Evolutionary conservation across 2,888 invertebrate genomes (phyloP), one percentile per base, ranked within the genome.

Genomic region (Agrotis segetum): DNA sequence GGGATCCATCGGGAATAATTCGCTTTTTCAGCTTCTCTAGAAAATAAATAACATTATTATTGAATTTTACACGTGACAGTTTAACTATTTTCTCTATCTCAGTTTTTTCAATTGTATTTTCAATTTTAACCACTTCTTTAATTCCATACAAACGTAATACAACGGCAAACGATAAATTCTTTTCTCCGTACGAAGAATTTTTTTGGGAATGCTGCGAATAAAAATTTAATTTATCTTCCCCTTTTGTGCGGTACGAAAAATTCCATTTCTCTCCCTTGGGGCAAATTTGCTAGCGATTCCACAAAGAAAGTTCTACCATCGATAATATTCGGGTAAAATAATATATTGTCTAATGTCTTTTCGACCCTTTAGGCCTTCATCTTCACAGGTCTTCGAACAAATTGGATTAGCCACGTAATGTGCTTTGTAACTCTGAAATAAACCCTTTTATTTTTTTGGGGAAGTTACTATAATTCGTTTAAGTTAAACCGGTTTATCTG

Each of bases 221-320:
- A 79, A 79, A 82, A 82, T 67, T 79, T 71, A 80, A 87, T 84
- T 83, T 86, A 84, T 83, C 80, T 59, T 73, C 64, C 79, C 66
- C 72, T 83, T 82, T 79, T 78, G 71, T 73, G 67, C 61, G 68
- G 63, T 77, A 62, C 14, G 56, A 75, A 56, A 64, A 75, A 83
- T 79, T 79, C 72, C 74, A 59, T 69, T 69, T 66, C 52, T 66
- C 62, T 80, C 67, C 70, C 83, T 63, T 46, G 77, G 79, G 82
- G 62, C 49, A 70, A 81, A 84, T 84, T 80, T 79, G 77, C 67
- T 69, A 78, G 71, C 76, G 65, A 76, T 83, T 85, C 71, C 74
- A 84, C 79, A 85, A 87, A 86, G 82, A 84, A 83, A 75, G 69
- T 74, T 74, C 79, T 79, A 65, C 72, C 74, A 81, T 82, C 78